phyloP scores from a whole-genome alignment of 35 echinoderm and acorn worm genomes.

The Hemicentrotus pulcherrimus region DNA sequence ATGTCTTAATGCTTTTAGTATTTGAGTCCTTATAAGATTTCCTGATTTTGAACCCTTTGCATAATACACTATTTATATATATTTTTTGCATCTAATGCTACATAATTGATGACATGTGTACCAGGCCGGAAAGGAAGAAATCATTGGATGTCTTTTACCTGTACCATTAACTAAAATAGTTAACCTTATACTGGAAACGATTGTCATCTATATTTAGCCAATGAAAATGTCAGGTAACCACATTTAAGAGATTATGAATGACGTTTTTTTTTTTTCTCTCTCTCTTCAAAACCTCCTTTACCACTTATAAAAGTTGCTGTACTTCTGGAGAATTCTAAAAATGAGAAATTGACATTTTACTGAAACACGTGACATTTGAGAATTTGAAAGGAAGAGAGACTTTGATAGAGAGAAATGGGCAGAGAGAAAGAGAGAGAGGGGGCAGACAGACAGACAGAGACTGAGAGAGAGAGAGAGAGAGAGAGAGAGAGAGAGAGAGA shows the following conservation, averaged over 20 bases:
- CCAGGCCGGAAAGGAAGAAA: background rate
- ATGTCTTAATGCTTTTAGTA: background rate
- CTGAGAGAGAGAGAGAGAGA: background rate
- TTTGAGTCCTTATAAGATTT: background rate
- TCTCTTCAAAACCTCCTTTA: background rate
- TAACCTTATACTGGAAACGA: background rate
- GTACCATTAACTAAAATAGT: background rate
- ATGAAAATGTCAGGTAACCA: background rate
- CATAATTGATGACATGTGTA: too few species aligned
- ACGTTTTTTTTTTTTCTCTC: background rate
- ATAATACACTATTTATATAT: too few species aligned
- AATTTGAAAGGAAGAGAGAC: background rate
- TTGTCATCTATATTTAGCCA: background rate
- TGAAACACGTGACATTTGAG: background rate
- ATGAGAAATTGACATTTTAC: background rate
- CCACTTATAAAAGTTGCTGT: background rate
- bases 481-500: background rate
- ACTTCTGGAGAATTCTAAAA: background rate
- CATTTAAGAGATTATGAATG: background rate
- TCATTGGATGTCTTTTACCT: background rate
- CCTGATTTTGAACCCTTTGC: too few species aligned
- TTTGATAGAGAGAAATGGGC: too few species aligned
- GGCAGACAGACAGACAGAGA: background rate
- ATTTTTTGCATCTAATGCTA: too few species aligned
- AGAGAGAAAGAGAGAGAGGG: background rate